Conservation (phyloP, 2,888 invertebrate species). For the Dicyrtoma fusca region DNA sequence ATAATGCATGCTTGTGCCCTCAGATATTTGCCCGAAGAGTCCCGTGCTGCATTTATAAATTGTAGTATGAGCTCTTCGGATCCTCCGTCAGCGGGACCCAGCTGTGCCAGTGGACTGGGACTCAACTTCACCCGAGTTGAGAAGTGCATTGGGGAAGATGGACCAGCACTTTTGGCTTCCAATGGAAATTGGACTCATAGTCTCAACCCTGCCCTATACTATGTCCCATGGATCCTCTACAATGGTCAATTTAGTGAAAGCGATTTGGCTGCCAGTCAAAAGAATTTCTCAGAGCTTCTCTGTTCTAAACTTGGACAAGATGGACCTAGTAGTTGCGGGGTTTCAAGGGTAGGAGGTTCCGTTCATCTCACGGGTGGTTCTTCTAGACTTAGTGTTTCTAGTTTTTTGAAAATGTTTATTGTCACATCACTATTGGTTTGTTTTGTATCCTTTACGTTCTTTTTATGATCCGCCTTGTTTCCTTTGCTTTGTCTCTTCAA, state of each 20-base stretch:
- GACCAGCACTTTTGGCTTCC: slow-evolving; percentile 51
- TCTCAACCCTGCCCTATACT: slow-evolving; percentile 55
- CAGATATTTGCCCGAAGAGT: slow-evolving; percentile 48
- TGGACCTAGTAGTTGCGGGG: slow-evolving; percentile 1
- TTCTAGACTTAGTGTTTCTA: too few species aligned
- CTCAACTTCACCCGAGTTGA: slow-evolving; percentile 54
- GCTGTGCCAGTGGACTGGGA: slow-evolving; percentile 53
- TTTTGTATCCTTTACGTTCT: too few species aligned
- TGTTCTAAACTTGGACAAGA: slow-evolving; percentile 43
- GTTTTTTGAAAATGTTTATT: too few species aligned
- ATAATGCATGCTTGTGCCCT: slow-evolving; percentile 57
- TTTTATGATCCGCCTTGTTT: too few species aligned
- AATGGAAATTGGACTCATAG: slow-evolving; percentile 55
- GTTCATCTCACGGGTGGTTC: neutral
- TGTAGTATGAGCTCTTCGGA: slow-evolving; percentile 55
- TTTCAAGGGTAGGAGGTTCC: too few species aligned
- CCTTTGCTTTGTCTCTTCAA: too few species aligned
- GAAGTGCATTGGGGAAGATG: slow-evolving; percentile 50
- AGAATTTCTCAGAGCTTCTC: slow-evolving; percentile 44
- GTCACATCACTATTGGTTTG: too few species aligned
- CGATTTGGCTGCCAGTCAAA: slow-evolving; percentile 48
- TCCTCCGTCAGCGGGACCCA: slow-evolving; percentile 53
- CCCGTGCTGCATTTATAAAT: slow-evolving; percentile 55
- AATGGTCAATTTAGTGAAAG: slow-evolving; percentile 50
- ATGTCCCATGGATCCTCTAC: slow-evolving; percentile 58